These are phyloP conservation scores for Ophiothrix spiculata DNA, from an alignment of 35 echinoderm and acorn worm species.

Conservation along the genomic window DNA sequence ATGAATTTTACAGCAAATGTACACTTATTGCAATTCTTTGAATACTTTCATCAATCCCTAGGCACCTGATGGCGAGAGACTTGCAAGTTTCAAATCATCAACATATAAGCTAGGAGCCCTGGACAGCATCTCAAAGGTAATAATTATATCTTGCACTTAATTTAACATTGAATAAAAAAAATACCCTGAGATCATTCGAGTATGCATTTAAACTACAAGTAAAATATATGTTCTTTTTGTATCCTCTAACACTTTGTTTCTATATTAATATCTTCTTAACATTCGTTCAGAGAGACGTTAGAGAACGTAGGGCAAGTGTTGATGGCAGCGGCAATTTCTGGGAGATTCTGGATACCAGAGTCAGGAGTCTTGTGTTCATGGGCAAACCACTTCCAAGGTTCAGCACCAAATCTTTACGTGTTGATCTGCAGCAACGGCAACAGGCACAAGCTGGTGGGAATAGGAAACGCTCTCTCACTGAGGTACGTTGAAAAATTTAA, in stretches of 20 bases:
- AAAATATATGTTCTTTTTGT: no score
- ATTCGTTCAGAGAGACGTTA: constrained; percentile 29
- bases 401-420: neutral
- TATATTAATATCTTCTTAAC: no score
- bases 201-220: no score
- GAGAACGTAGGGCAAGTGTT: constrained; percentile 25
- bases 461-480: neutral
- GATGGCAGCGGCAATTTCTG: constrained; percentile 40
- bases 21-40: no score
- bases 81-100: constrained; percentile 32
- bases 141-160: no score
- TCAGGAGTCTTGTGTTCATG: constrained; percentile 5
- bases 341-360: constrained; percentile 37
- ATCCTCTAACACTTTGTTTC: no score
- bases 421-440: neutral
- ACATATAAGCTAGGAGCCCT: constrained; percentile 23
- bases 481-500: no score
- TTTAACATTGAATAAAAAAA: no score
- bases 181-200: no score
- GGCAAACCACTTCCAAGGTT: constrained; percentile 28
- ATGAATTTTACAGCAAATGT: no score
- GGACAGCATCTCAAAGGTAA: constrained; percentile 39
- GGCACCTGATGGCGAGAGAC: constrained; percentile 42
- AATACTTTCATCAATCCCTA: no score
- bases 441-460: neutral